Conservation (phyloP, 92 coral and sea anemone species). For the Bergia sp. region DNA sequence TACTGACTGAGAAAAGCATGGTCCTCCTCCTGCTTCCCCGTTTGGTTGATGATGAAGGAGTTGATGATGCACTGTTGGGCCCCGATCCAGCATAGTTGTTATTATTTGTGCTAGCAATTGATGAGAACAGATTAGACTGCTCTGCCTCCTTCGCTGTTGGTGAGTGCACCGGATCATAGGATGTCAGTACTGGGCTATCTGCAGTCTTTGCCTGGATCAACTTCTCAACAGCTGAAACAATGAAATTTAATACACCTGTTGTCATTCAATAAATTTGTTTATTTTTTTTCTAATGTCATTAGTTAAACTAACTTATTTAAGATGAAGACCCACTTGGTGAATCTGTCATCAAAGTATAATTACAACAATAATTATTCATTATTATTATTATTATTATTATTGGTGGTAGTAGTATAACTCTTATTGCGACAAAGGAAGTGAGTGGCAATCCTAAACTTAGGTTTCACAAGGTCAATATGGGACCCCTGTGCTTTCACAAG, state of each 20-base stretch:
- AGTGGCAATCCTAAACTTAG: no score
- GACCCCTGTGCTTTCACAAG: no score
- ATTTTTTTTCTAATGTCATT: not conserved
- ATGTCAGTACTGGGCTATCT: conserved; percentile 87
- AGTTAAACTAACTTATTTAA: not conserved
- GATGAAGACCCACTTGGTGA: no score
- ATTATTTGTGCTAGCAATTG: conserved; percentile 67
- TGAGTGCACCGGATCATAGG: conserved; percentile 89
- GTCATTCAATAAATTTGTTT: not conserved
- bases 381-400: no score
- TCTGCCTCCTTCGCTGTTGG: conserved; percentile 78
- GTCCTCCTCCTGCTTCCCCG: conserved; percentile 88
- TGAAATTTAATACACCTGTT: not conserved
- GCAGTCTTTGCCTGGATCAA: conserved; percentile 78
- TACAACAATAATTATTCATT: no score
- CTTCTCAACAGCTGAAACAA: conserved; percentile 86
- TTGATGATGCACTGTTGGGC: conserved; percentile 80
- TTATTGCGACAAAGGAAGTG: no score
- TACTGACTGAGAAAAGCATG: conserved; percentile 82
- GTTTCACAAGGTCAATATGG: no score
- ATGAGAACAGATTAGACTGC: conserved; percentile 52
- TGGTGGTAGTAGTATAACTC: no score
- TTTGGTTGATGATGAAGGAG: conserved; percentile 88
- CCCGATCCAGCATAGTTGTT: conserved; percentile 58
- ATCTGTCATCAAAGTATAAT: no score